A percentile compares a stretch with the other conserved stretches of the same genome.
phyloP scores from a whole-genome alignment of 2,888 invertebrate genomes.

The Schizaphis graminum region DNA sequence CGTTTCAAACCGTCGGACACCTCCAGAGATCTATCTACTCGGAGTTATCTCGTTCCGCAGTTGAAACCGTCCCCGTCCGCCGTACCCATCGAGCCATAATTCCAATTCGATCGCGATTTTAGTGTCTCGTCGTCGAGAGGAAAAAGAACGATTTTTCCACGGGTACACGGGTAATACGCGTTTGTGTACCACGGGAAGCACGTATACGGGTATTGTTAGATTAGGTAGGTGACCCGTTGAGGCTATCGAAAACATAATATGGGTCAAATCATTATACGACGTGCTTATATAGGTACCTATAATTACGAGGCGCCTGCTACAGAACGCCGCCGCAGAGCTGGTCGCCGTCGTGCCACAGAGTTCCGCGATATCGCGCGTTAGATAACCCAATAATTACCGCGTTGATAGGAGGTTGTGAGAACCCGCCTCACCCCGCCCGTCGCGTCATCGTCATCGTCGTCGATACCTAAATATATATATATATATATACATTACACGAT shows the following conservation, averaged over 20 bases:
- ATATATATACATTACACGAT: neutral
- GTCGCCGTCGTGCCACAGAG: slow-evolving; percentile 31
- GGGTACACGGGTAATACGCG: neutral
- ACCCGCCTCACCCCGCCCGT: neutral
- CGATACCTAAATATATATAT: neutral
- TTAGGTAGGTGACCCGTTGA: neutral
- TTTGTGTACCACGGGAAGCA: neutral
- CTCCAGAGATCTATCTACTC: neutral
- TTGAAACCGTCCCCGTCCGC: neutral
- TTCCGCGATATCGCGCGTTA: slow-evolving; percentile 52
- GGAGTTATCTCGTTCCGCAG: neutral
- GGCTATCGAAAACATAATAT: slow-evolving; percentile 6
- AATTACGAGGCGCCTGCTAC: slow-evolving; percentile 55
- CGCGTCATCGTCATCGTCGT: neutral
- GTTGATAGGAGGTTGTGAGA: slow-evolving; percentile 57
- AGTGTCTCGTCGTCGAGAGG: neutral
- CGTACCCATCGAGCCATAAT: neutral
- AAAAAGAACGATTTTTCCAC: neutral
- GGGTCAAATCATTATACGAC: slow-evolving; percentile 52
- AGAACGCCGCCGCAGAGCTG: neutral
- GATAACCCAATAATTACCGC: slow-evolving; percentile 49
- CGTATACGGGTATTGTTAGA: neutral
- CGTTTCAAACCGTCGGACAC: neutral
- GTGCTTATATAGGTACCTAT: neutral
- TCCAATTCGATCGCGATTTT: neutral